Conservation (phyloP, 2,797 vertebrate genomes). For the Hylomyscus alleni region DNA sequence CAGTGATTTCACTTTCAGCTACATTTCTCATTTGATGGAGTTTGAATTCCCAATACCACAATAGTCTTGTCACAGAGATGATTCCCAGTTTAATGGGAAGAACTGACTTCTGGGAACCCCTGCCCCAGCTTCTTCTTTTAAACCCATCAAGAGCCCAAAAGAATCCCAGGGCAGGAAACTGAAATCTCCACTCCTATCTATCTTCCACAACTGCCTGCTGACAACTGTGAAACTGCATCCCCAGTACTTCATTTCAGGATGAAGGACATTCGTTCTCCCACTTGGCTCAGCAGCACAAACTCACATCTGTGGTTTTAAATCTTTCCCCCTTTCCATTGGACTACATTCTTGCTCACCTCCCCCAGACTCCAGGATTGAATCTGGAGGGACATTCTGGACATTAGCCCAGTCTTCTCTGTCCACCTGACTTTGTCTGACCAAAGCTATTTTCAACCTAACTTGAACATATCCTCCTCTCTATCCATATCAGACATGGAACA, state of each 20-base stretch:
- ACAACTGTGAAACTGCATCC: neutral
- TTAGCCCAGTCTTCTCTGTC: neutral
- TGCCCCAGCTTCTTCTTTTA: neutral
- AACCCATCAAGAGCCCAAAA: conserved; percentile 8
- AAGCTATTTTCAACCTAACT: neutral
- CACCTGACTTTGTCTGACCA: neutral
- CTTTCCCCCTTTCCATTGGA: neutral
- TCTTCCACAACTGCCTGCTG: neutral
- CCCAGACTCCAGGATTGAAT: neutral
- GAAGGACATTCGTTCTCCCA: neutral
- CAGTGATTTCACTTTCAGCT: neutral
- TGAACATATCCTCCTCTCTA: neutral
- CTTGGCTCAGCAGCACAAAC: neutral
- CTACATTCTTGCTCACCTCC: neutral
- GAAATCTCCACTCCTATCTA: neutral
- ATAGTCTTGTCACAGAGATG: neutral
- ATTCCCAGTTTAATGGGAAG: neutral
- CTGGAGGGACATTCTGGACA: neutral
- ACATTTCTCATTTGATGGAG: neutral
- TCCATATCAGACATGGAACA: neutral
- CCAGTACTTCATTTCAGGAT: neutral
- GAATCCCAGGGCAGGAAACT: neutral
- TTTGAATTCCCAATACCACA: neutral
- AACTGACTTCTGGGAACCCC: neutral
- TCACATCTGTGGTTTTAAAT: neutral